These are phyloP conservation scores for Geotrupes spiniger DNA, from an alignment of 2,888 invertebrate species.

Conservation along the genomic window DNA sequence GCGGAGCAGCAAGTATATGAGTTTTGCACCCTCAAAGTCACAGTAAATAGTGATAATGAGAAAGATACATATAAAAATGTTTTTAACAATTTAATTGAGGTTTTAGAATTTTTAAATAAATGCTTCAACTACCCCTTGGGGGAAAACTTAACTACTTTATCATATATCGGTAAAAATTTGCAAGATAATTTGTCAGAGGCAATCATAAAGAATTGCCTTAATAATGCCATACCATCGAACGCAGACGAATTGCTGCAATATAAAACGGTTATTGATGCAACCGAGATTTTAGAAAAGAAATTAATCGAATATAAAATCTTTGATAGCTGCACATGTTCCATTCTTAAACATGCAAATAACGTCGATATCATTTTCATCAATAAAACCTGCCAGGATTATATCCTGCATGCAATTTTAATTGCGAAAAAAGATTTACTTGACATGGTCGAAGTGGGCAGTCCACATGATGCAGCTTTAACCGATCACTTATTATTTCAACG, in stretches of 20 bases:
- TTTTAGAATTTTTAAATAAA: slow-evolving; percentile 59
- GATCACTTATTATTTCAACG: slow-evolving; percentile 53
- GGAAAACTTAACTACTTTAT: slow-evolving; percentile 52
- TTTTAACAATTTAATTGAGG: slow-evolving; percentile 55
- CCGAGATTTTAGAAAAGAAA: slow-evolving; percentile 63
- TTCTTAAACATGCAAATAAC: slow-evolving; percentile 69
- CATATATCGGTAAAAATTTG: slow-evolving; percentile 56
- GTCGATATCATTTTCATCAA: slow-evolving; percentile 74
- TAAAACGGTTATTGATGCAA: slow-evolving; percentile 58
- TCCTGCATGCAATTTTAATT: slow-evolving; percentile 65
- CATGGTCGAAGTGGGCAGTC: slow-evolving; percentile 57
- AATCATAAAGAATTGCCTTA: slow-evolving; percentile 71
- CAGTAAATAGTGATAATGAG: slow-evolving; percentile 46
- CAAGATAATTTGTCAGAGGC: slow-evolving; percentile 60
- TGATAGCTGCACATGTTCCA: slow-evolving; percentile 54
- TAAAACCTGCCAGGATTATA: slow-evolving; percentile 70
- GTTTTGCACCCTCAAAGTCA: slow-evolving; percentile 35
- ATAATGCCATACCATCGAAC: slow-evolving; percentile 73
- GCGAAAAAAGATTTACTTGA: slow-evolving; percentile 81
- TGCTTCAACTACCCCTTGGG: slow-evolving; percentile 55
- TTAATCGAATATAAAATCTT: slow-evolving; percentile 62
- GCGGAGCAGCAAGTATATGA: slow-evolving; percentile 50
- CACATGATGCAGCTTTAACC: slow-evolving; percentile 50
- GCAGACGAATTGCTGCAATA: slow-evolving; percentile 69
- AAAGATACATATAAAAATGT: slow-evolving; percentile 56